Conservation (phyloP, 2,888 invertebrate genomes). For the Drosophila koepferae region DNA sequence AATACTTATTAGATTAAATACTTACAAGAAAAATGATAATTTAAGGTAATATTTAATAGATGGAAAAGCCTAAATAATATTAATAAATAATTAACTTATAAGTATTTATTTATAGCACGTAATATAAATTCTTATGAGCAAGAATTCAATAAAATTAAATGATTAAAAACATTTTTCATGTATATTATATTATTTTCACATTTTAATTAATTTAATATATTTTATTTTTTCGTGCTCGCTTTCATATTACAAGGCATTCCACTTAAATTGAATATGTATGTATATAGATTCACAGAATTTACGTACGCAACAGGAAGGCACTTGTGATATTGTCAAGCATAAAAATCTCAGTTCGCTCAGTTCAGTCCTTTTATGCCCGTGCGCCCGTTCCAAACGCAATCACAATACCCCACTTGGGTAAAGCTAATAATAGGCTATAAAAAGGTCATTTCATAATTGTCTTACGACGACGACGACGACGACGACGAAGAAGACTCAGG, state of each 20-base stretch:
- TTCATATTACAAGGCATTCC: background rate
- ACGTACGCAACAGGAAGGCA: conserved; percentile 1
- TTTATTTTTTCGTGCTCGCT: background rate
- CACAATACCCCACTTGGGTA: conserved; percentile 28
- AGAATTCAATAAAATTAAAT: too few relatives aligned
- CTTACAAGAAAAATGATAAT: too few relatives aligned
- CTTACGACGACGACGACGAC: conserved; percentile 56
- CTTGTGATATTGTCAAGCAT: conserved; percentile 45
- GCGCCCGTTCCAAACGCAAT: conserved; percentile 23
- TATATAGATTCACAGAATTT: conserved; percentile 17
- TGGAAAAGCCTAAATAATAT: too few relatives aligned
- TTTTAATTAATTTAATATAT: background rate
- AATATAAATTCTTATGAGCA: too few relatives aligned
- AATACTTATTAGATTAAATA: background rate
- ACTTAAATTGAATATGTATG: conserved; percentile 8
- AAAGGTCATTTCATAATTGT: conserved; percentile 77
- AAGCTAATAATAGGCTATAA: conserved; percentile 70
- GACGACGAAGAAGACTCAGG: conserved; percentile 47
- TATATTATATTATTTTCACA: background rate
- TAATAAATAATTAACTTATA: too few relatives aligned
- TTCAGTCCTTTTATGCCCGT: background rate
- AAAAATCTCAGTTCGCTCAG: conserved; percentile 14
- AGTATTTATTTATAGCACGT: too few relatives aligned
- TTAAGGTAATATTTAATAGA: too few relatives aligned
- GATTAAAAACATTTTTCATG: background rate